A percentile compares a stretch with the other conserved stretches of the same genome.
Evolutionary conservation across 2,113 vertebrate species (phyloP).

Genomic region (Paramisgurnus dabryanus): DNA sequence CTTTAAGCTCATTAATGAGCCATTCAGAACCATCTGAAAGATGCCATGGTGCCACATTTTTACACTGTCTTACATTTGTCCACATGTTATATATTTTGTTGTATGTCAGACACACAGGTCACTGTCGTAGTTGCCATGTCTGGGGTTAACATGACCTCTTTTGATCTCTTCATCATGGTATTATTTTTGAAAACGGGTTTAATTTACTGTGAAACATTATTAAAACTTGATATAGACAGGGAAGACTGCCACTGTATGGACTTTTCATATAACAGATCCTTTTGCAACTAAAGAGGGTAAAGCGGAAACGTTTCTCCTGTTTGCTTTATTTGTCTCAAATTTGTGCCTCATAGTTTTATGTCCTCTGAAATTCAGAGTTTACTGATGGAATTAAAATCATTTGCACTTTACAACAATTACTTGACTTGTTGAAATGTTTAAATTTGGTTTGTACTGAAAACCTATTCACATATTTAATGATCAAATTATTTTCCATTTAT

Average conservation of each 20-base stretch:
- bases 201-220: background rate
- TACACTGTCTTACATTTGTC: conserved; percentile 14
- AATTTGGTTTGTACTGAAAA: conserved; percentile 18
- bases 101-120: conserved; percentile 32
- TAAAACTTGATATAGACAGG: too few species aligned
- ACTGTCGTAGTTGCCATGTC: conserved; percentile 47
- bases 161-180: background rate
- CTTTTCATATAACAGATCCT: background rate
- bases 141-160: background rate
- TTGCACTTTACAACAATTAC: conserved; percentile 54
- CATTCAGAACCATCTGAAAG: background rate
- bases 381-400: conserved; percentile 47
- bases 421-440: conserved; percentile 43
- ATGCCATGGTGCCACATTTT: conserved; percentile 37
- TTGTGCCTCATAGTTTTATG: conserved; percentile 47
- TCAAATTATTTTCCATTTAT: conserved; percentile 30
- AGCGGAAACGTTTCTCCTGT: background rate
- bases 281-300: background rate
- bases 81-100: conserved; percentile 30
- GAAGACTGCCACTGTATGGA: conserved; percentile 1
- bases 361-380: conserved; percentile 56
- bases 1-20: background rate
- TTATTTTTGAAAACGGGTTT: background rate
- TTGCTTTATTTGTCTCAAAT: conserved; percentile 43
- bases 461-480: conserved; percentile 30